Base-by-base conservation (phyloP, 2,113 vertebrate species). In the Myotis lucifugus region DNA sequence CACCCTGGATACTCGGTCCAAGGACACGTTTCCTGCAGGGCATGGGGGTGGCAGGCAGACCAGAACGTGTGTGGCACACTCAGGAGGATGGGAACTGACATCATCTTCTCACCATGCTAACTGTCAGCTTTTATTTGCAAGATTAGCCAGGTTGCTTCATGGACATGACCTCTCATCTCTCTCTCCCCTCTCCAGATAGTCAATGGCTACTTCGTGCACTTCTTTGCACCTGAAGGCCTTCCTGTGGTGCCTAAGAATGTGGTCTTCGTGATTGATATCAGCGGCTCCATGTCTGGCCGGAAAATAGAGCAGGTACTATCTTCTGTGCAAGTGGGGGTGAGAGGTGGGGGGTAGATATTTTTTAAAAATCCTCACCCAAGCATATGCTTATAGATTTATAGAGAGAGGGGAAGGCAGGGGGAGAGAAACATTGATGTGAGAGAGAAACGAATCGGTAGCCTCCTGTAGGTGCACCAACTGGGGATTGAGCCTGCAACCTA, bases 131-230 rank as follows among this genome's bases (percentile, higher is more conserved):
- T 40, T 69, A 10, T 23, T 34, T 66, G 23, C 18, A 74, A 70
- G 74, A 21, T 46, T 10, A 54, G 88, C 11, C 56, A 19, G 21
- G 25, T 7, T 40, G 17, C 40, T 81, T 48, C 85, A 67, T 11
- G 8, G 37, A 70, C 23, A 2, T 15, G 3, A 34, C 21, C 32
- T 72, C 17, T 21, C 7, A 2, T 40, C 34, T 73, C 79, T 86
- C 50, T 87, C 50, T 66, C 37, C 34, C 6, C 40, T 93, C 97
- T 94, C 50, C 93, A 99, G 99, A 97, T 98, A 46, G 98, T 98
- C 95, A 98, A 98, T 18, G 99, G 99, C 64, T 99, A 99, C 90
- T 99, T 99, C 64, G 99, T 99, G 46, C 99, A 99, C 96, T 99
- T 99, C 98, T 99, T 99, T 98, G 99, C 99, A 89, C 99, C 99